Conservation (phyloP, 2,797 vertebrate species). For the Lophius americanus region DNA sequence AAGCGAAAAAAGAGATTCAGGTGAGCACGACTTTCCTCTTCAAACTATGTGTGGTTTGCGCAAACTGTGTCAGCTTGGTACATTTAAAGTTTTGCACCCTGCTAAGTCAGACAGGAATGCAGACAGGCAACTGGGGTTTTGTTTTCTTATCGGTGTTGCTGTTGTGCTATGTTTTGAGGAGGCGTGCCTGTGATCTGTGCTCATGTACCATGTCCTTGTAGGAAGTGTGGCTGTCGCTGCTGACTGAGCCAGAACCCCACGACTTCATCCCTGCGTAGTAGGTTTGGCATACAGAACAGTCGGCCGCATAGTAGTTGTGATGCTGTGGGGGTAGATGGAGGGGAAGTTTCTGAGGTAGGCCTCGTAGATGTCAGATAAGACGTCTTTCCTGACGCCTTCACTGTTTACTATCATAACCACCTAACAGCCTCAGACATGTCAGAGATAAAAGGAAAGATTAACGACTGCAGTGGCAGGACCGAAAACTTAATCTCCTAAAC, state of each 20-base stretch:
- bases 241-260: constrained; percentile 68
- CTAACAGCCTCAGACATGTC: constrained; percentile 79
- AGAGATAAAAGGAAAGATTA: constrained; percentile 79
- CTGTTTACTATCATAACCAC: constrained; percentile 81
- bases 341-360: constrained; percentile 68
- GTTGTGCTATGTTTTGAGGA: constrained; percentile 76
- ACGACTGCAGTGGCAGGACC: constrained; percentile 57
- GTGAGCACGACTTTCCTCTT: constrained; percentile 58
- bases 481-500: constrained; percentile 67
- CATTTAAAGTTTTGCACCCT: constrained; percentile 61
- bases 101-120: constrained; percentile 68
- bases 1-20: constrained; percentile 51
- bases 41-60: constrained; percentile 65
- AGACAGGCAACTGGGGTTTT: constrained; percentile 65
- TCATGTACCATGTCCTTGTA: constrained; percentile 76
- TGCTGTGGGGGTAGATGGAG: constrained; percentile 40
- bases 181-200: constrained; percentile 79
- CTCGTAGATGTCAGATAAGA: constrained; percentile 78
- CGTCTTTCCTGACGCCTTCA: constrained; percentile 76
- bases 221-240: constrained; percentile 74
- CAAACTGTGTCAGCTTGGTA: constrained; percentile 58
- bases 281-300: constrained; percentile 64
- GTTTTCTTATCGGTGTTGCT: constrained; percentile 73
- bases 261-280: constrained; percentile 65
- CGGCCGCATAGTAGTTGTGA: constrained; percentile 60